A percentile compares a stretch with the other conserved stretches of the same genome.
phyloP scores from a whole-genome alignment of 2,113 vertebrate species.

The Chionomys nivalis region DNA sequence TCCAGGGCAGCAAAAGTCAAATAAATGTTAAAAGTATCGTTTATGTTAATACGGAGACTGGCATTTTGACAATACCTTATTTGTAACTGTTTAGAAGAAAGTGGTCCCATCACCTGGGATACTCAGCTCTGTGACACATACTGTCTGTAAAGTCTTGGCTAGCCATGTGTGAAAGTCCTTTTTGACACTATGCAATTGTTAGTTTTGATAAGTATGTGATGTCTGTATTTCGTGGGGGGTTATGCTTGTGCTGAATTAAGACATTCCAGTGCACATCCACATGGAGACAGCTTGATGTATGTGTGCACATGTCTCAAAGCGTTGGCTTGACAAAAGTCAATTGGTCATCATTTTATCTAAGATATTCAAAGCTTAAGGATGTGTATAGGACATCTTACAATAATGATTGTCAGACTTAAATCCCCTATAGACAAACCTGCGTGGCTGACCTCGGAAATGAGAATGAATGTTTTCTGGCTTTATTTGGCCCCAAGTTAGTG shows the following conservation, averaged over 20 bases:
- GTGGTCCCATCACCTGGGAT: not conserved
- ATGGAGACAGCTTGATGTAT: not conserved
- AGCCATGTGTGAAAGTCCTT: not conserved
- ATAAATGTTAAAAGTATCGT: not conserved
- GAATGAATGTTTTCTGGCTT: not conserved
- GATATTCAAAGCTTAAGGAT: slow-evolving; percentile 1
- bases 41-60: not conserved
- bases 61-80: not conserved
- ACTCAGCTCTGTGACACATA: not conserved
- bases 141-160: not conserved
- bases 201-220: not conserved
- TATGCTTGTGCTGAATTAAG: not conserved
- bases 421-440: not conserved
- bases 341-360: slow-evolving; percentile 36
- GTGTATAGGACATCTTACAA: not conserved
- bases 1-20: not conserved
- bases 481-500: not conserved
- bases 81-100: not conserved
- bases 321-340: not conserved
- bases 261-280: not conserved
- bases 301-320: not conserved
- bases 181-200: not conserved
- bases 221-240: slow-evolving; percentile 33
- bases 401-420: not conserved
- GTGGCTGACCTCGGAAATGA: slow-evolving; percentile 14